phyloP scores from a whole-genome alignment of 2,888 invertebrate genomes.

The Fissipunctia ypsillon region DNA sequence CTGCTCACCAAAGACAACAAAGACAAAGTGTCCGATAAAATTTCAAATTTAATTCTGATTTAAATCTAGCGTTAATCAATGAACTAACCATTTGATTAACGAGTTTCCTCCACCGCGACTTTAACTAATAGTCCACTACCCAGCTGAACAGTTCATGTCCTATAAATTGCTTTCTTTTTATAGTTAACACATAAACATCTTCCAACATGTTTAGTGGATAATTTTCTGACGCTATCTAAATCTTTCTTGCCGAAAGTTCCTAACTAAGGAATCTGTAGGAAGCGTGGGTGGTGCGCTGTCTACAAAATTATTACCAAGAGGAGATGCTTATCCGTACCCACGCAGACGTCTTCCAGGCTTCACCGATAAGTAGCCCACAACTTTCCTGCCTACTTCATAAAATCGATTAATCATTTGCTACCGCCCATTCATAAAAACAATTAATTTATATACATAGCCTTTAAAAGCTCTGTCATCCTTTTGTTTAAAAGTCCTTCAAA shows the following conservation, averaged over 20 bases:
- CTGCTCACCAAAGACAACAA: no score
- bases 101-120: conserved; percentile 30
- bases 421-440: neutral
- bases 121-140: conserved; percentile 48
- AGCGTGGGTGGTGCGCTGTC: conserved; percentile 38
- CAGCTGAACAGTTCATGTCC: conserved; percentile 23
- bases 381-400: conserved; percentile 9
- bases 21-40: neutral
- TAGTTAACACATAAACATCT: conserved; percentile 7
- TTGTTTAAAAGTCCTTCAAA: neutral
- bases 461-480: neutral
- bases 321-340: conserved; percentile 45
- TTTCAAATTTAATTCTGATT: conserved; percentile 31
- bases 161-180: conserved; percentile 39
- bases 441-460: neutral
- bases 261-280: conserved; percentile 29
- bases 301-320: conserved; percentile 35
- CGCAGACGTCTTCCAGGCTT: conserved; percentile 40
- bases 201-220: conserved; percentile 27
- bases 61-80: conserved; percentile 39
- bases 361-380: conserved; percentile 22
- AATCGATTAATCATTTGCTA: conserved; percentile 1
- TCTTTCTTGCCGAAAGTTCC: conserved; percentile 23
- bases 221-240: conserved; percentile 13
- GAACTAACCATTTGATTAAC: conserved; percentile 51